phyloP scores from a whole-genome alignment of 2,888 invertebrate species.

The Phaonia tiefii region DNA sequence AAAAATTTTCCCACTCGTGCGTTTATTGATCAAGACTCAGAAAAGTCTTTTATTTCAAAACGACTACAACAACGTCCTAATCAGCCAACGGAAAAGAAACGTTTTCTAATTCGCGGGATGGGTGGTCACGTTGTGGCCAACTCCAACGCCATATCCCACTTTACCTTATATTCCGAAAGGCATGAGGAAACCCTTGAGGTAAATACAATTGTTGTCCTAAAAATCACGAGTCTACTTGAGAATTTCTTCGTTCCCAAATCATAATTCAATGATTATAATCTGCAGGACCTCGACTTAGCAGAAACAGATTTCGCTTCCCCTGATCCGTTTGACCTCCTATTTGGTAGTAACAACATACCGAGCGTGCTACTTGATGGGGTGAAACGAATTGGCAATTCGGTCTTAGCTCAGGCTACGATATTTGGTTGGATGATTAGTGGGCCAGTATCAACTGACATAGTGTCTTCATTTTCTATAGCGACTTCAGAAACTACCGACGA shows the following conservation, averaged over 20 bases:
- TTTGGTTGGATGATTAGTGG: conserved; percentile 18
- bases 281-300: neutral
- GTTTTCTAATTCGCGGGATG: neutral
- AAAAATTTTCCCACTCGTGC: neutral
- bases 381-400: too few relatives aligned
- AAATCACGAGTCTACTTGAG: neutral
- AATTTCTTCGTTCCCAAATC: neutral
- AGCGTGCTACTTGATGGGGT: neutral
- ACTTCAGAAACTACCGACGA: neutral
- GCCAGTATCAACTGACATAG: neutral
- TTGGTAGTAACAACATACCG: neutral
- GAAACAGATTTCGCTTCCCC: neutral
- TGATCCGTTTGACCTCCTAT: neutral
- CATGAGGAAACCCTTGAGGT: neutral
- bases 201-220: neutral
- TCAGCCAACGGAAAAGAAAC: neutral
- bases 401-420: neutral
- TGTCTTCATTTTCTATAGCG: neutral
- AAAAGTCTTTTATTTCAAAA: neutral
- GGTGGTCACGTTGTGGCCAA: neutral
- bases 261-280: neutral
- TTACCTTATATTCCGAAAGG: neutral
- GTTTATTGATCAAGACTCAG: neutral
- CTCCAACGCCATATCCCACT: neutral
- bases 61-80: neutral